Percentiles rank a stretch among this genome's conserved stretches.
These are phyloP conservation scores for Torymus texanus DNA, from an alignment of 2,888 invertebrate species.

Conservation along the genomic window DNA sequence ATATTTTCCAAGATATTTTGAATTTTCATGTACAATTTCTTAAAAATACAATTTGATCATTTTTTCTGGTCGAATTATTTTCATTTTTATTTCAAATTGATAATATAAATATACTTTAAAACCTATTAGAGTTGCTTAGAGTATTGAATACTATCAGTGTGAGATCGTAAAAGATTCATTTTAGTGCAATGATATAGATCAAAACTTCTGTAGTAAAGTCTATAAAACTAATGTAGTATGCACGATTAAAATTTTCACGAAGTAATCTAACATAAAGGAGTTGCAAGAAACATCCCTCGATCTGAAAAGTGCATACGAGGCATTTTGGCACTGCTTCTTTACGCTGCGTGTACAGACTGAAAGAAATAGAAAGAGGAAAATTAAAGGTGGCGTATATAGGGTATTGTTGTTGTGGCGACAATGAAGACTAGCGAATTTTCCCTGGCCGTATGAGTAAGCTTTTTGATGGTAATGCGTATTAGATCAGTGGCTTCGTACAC, in stretches of 20 bases:
- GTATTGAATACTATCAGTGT: not conserved
- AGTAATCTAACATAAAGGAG: slow-evolving; percentile 39
- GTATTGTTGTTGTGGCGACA: not conserved
- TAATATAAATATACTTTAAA: too few species aligned
- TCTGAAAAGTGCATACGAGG: slow-evolving; percentile 55
- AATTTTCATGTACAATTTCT: too few species aligned
- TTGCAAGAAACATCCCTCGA: slow-evolving; percentile 48
- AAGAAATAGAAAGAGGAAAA: slow-evolving; percentile 58
- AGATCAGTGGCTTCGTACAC: slow-evolving; percentile 53
- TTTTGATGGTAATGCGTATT: slow-evolving; percentile 27
- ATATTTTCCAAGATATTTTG: not conserved
- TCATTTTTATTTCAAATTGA: too few species aligned
- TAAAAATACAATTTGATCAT: too few species aligned
- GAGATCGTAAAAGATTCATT: not conserved
- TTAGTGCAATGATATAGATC: slow-evolving; percentile 1
- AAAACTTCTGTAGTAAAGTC: slow-evolving; percentile 14
- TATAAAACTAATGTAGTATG: slow-evolving; percentile 36
- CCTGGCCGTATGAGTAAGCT: slow-evolving; percentile 18
- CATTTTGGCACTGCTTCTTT: slow-evolving; percentile 62
- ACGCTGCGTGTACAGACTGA: slow-evolving; percentile 73
- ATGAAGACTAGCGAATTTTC: slow-evolving; percentile 44
- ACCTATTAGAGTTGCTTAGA: not conserved
- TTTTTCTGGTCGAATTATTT: too few species aligned
- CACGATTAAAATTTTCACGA: slow-evolving; percentile 16
- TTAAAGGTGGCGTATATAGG: slow-evolving; percentile 6